Base-by-base conservation (phyloP, 1,140 invertebrate species). In the Atopsyche davidsoni region DNA sequence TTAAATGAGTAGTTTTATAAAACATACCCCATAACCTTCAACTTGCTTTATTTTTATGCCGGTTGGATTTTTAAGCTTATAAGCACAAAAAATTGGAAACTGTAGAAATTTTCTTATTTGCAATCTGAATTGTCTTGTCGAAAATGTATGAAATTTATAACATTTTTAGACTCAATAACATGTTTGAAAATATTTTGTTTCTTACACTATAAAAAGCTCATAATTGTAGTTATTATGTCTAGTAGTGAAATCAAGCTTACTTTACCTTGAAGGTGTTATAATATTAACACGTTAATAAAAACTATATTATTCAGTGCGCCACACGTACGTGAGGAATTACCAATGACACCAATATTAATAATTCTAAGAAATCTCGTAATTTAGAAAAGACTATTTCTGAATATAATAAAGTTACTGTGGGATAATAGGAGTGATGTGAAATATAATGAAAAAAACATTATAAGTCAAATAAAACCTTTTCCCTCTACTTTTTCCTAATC, bases 271-370 rank as follows among this genome's bases (percentile, higher is more conserved):
- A 28, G 13, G 13, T 28, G 13, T 7, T 22, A 11, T 40, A 19
- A 16, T 43, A 24, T 28, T 43, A 4, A 28, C 7, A 28, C 2
- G 23, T 23, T n/a, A 25, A 43, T 18, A 43, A 24, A n/a, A 43
- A 43, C 7, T 13, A 23, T 23, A 16, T 25, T 23, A 16, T 44
- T 31, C 13, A 44, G 31, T 44, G n/a, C 28, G 17, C 16, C 16
- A 6, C 21, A 23, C 22, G 23, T 38, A 47, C 46, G 24, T 50
- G 39, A 49, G 40, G 49, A 42, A 52, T 52, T 44, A 57, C 46
- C 39, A 39, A 47, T 57, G 46, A 57, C 55, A 57, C 55, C 55
- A 57, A 57, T 49, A 36, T 49, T 52, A 49, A n/a, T n/a, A n/a
- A 51, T 48, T 42, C 21, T 57, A 57, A 57, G 55, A n/a, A n/a